Base-by-base conservation (phyloP, 1,140 invertebrate species). In the Drosophila ananassae region DNA sequence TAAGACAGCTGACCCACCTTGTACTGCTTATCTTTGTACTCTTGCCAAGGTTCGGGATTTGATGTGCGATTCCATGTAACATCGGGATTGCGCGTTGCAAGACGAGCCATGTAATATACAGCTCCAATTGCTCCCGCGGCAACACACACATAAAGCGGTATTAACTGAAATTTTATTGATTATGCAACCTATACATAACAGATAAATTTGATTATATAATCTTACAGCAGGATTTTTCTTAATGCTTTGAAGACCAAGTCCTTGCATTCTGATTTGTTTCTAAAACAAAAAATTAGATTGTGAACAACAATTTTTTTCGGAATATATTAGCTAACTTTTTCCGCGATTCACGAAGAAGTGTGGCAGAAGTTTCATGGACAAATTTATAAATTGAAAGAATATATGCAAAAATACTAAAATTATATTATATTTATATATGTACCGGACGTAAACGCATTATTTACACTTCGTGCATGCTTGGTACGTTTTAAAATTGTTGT, bases 21-120 rank as follows among this genome's bases (percentile, higher is more conserved):
- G 87, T 97, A 97, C 79, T 96, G 95, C 89, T 97, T 97, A 54
- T 94, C 92, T 52, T 93, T 93, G 90, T 96, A 98, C 61, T 95
- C 94, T 77, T 97, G 93, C 95, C 96, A 97, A 4, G 97, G 96
- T 82, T 97, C 96, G 2, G 95, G 94, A 80, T 96, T 96, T 21
- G 82, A 91, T 47, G 93, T 94, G 46, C 93, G 93, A 73, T 94
- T 94, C 96, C 96, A 97, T 50, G 95, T 93, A 10, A 97, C 96
- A 85, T 97, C 97, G 39, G 97, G 97, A 80, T 94, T 96, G 53
- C 93, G 93, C 0, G 93, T 76, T n/a, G 96, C 96, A 34, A 97
- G 92, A 51, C 97, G 94, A 1, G 93, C 25, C 0, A 94, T 92
- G 82, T 97, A 97, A 39, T 93, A 93, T 0, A 92, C 63, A 1